Base-by-base conservation (phyloP, 2,113 vertebrate species). In the Crotalus helleri region DNA sequence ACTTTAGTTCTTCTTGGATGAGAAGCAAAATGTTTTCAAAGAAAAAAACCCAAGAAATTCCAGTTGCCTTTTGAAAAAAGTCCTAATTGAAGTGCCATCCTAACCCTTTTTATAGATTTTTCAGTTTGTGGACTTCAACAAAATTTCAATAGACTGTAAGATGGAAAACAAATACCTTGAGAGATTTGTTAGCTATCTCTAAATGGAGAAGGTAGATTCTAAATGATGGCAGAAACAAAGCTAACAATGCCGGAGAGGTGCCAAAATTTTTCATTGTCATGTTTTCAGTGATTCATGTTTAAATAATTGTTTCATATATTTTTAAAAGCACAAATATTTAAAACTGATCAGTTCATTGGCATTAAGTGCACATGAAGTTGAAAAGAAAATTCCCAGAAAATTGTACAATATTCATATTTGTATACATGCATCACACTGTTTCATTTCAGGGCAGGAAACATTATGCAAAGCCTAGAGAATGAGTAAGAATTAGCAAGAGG, bases 161-260 rank as follows among this genome's bases (percentile, higher is more conserved):
- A 33, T 92, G 29, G 39, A 39, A 92, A 57, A 13, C 3, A 89
- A 49, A 1, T 46, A 2, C n/a, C 10, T 1, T 26, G 1, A 29
- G 94, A 29, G 33, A 44, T 59, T 5, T 44, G 15, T 39, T 61
- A 2, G 29, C 15, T 11, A 81, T 90, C 53, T 54, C 89, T 86
- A 49, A 58, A 23, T 44, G 9, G 89, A 91, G 74, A 9, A 58
- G 69, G 24, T 29, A 87, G 21, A 11, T 51, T 21, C 85, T 90
- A 17, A n/a, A 53, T 29, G 4, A 87, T 69, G 53, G 81, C 92
- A 90, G 88, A 91, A 64, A 91, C 81, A 93, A 59, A 87, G 33
- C 90, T 46, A 91, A 12, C 46, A 55, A 13, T 87, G 69, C 51
- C 94, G 59, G 8, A 39, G 19, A 17, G 5, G 15, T 49, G 21